These are phyloP conservation scores for Plutella xylostella DNA, from an alignment of 2,888 invertebrate genomes.

Conservation along the genomic window DNA sequence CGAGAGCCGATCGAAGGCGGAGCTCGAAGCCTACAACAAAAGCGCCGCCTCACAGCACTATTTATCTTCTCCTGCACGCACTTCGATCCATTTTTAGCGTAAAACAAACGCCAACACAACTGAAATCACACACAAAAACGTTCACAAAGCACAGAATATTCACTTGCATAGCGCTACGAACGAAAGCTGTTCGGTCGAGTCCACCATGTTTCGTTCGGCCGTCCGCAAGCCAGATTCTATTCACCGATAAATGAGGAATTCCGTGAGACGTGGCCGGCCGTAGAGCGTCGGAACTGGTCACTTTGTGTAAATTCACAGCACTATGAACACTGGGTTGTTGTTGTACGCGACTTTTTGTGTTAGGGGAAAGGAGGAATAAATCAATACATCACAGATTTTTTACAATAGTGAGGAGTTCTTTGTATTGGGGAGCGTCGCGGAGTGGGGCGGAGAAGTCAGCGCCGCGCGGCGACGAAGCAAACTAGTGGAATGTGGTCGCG, in stretches of 20 bases:
- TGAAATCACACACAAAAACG: slow-evolving; percentile 24
- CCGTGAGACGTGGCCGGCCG: slow-evolving; percentile 59
- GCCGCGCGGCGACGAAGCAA: slow-evolving; percentile 50
- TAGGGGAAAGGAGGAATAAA: slow-evolving; percentile 58
- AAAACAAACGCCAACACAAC: slow-evolving; percentile 26
- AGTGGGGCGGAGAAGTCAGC: slow-evolving; percentile 31
- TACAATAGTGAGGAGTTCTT: slow-evolving; percentile 66
- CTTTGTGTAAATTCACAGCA: slow-evolving; percentile 29
- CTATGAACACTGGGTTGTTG: slow-evolving; percentile 25
- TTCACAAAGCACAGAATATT: slow-evolving; percentile 47
- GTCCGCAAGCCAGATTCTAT: slow-evolving; percentile 60
- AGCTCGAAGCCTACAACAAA: slow-evolving; percentile 17
- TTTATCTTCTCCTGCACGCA: slow-evolving; percentile 29
- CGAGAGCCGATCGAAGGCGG: slow-evolving; percentile 41
- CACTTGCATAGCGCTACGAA: slow-evolving; percentile 44
- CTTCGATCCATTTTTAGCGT: slow-evolving; percentile 55
- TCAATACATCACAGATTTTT: slow-evolving; percentile 71
- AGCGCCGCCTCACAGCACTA: slow-evolving; percentile 17
- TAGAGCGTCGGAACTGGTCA: slow-evolving; percentile 37
- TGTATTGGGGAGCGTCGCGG: slow-evolving; percentile 55
- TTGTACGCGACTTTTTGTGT: slow-evolving; percentile 32
- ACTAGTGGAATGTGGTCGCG: slow-evolving; percentile 63
- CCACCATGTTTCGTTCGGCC: slow-evolving; percentile 59
- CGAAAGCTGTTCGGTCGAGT: slow-evolving; percentile 43
- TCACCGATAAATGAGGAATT: slow-evolving; percentile 68